Percentiles rank a stretch among this genome's conserved stretches.
These are phyloP conservation scores for Drosophila setosimentum DNA, from an alignment of 2,888 invertebrate species.

Conservation along the genomic window DNA sequence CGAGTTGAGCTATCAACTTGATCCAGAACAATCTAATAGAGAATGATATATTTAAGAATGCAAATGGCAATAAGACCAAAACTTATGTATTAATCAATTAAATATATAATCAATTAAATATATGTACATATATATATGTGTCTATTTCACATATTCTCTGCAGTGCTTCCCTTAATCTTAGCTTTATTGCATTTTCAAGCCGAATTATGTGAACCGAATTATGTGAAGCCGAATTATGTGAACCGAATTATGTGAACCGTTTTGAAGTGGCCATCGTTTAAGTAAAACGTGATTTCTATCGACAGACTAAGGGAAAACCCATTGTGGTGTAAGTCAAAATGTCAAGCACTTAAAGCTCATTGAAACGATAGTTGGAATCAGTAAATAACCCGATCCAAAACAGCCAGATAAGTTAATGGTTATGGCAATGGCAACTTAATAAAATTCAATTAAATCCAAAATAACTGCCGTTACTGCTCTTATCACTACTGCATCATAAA, in stretches of 20 bases:
- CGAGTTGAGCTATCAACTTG: not conserved
- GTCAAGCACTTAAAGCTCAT: constrained; percentile 35
- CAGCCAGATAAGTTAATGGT: constrained; percentile 46
- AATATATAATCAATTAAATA: not conserved
- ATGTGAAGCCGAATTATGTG: too few relatives aligned
- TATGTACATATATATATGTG: not conserved
- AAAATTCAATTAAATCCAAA: constrained; percentile 57
- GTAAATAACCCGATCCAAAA: constrained; percentile 29
- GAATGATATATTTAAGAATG: not conserved
- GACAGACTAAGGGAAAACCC: constrained; percentile 15
- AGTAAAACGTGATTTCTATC: constrained; percentile 33
- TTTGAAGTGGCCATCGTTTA: constrained; percentile 16
- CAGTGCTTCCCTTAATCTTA: not conserved
- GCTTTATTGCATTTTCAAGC: not conserved
- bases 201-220: too few relatives aligned
- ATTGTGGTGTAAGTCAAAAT: constrained; percentile 13
- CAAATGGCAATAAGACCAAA: not conserved
- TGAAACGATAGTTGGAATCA: constrained; percentile 12
- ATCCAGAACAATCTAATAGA: not conserved
- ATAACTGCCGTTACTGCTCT: constrained; percentile 37
- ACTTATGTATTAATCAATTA: not conserved
- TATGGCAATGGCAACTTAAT: constrained; percentile 50
- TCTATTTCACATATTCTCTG: not conserved
- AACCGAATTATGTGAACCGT: too few relatives aligned
- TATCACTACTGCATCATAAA: constrained; percentile 51